phyloP scores from a whole-genome alignment of 2,888 invertebrate species.

The Lagria hirta region DNA sequence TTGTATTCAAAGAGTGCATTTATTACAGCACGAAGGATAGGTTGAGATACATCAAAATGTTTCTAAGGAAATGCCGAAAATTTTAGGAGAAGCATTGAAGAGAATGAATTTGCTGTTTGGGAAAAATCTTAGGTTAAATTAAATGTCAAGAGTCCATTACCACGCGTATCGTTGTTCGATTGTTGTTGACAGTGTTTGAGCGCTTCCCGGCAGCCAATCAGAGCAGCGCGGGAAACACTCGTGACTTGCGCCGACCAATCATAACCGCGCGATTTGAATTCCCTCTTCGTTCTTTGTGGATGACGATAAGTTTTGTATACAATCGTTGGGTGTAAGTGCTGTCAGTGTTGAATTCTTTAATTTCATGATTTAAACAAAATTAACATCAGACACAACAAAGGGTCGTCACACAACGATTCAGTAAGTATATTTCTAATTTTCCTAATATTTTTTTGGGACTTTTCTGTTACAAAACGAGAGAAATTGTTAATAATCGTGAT shows the following conservation, averaged over 20 bases:
- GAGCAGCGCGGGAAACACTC: constrained; percentile 50
- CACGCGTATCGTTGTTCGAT: constrained; percentile 42
- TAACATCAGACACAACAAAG: constrained; percentile 67
- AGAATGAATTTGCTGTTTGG: constrained; percentile 7
- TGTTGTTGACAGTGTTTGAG: constrained; percentile 28
- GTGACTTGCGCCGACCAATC: constrained; percentile 51
- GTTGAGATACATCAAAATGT: constrained; percentile 30
- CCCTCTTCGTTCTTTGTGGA: constrained; percentile 52
- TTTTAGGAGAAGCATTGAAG: constrained; percentile 25
- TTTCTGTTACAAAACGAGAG: constrained; percentile 51
- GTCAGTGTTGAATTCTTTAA: constrained; percentile 51
- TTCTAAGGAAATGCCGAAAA: constrained; percentile 32
- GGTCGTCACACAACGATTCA: constrained; percentile 66
- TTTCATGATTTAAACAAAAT: constrained; percentile 72
- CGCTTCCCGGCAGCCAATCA: constrained; percentile 44
- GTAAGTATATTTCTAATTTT: constrained; percentile 58
- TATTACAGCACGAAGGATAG: too few species aligned
- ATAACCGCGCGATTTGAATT: constrained; percentile 52
- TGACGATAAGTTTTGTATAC: constrained; percentile 54
- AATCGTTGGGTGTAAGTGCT: constrained; percentile 55
- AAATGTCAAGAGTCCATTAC: constrained; percentile 41
- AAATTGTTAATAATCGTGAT: constrained; percentile 37
- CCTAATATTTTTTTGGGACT: constrained; percentile 35
- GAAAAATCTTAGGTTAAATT: constrained; percentile 42
- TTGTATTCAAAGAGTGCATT: too few species aligned